Base-by-base conservation (phyloP, 2,797 vertebrate species). In the Falco rusticolus region DNA sequence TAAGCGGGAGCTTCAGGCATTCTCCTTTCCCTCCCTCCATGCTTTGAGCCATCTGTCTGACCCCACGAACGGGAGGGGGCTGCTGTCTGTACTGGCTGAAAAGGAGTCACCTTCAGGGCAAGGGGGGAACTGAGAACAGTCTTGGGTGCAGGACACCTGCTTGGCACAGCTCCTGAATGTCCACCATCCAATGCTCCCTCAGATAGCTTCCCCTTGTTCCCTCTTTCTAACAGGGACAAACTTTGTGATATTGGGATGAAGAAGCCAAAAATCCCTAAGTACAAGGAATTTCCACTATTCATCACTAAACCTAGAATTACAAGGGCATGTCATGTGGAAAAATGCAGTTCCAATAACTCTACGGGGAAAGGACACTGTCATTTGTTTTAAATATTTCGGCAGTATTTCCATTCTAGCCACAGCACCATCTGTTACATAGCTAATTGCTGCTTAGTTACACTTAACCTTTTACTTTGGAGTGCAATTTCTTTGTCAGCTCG, bases 201-300 rank as follows among this genome's bases (percentile, higher is more conserved):
- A 75, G 8, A 39, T 1, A 74, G 20, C 16, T 85, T 72, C 26
- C 20, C 18, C 29, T 76, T 76, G 19, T 39, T 54, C 26, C 24
- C 18, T 63, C 51, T 66, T 84, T 79, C 82, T 68, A 94, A 69
- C 22, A 84, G 64, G n/a, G 60, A 65, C n/a, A 66, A 93, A 60
- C 33, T 81, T 50, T 17, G 39, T 50, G 59, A 28, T 34, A 80
- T 26, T 63, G 70, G 66, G 39, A 90, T 1, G 2, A 84, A 81
- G 41, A 9, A 82, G 37, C 29, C 69, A 88, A 85, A 92, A 90
- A 86, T 48, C 57, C 18, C 8, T 64, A 79, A 60, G 10, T 16
- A 54, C 86, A 92, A 79, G 31, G 56, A 65, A 91, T 71, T 90
- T 96, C 39, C 45, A 92, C 18, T 47, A 54, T 64, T 93, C 47